Conservation (phyloP, 1,140 invertebrate species). For the Sitophilus oryzae region DNA sequence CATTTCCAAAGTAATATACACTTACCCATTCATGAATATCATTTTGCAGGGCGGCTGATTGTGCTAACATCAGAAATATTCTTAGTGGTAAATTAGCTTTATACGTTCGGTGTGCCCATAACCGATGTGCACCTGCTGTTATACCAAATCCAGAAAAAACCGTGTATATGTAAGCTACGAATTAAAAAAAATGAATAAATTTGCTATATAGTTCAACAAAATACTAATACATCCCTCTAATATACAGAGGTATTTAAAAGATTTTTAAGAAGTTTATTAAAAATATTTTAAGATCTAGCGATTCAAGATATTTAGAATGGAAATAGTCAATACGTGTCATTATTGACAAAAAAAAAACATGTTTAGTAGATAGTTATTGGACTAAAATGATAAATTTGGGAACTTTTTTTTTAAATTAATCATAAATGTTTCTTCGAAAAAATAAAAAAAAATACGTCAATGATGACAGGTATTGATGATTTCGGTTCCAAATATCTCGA, state of each 20-base stretch:
- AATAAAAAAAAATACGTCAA: too few relatives aligned
- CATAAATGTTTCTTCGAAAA: too few relatives aligned
- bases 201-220: neutral
- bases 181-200: neutral
- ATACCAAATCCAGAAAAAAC: slow-evolving; percentile 52
- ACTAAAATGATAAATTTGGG: too few relatives aligned
- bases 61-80: slow-evolving; percentile 63
- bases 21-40: slow-evolving; percentile 56
- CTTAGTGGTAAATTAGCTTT: slow-evolving; percentile 78
- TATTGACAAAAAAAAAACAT: neutral
- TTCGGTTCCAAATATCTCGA: too few relatives aligned
- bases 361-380: neutral
- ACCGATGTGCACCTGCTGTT: slow-evolving; percentile 82
- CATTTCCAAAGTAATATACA: neutral
- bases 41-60: slow-evolving; percentile 78
- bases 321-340: neutral
- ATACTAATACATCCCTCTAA: too few relatives aligned
- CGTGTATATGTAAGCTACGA: slow-evolving; percentile 12
- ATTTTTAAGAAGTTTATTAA: neutral
- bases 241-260: neutral
- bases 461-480: too few relatives aligned
- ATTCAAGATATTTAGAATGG: neutral
- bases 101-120: slow-evolving; percentile 84
- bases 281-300: neutral
- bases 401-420: too few relatives aligned